These are phyloP conservation scores for Mythimna pallens DNA, from an alignment of 2,888 invertebrate genomes.

Conservation along the genomic window DNA sequence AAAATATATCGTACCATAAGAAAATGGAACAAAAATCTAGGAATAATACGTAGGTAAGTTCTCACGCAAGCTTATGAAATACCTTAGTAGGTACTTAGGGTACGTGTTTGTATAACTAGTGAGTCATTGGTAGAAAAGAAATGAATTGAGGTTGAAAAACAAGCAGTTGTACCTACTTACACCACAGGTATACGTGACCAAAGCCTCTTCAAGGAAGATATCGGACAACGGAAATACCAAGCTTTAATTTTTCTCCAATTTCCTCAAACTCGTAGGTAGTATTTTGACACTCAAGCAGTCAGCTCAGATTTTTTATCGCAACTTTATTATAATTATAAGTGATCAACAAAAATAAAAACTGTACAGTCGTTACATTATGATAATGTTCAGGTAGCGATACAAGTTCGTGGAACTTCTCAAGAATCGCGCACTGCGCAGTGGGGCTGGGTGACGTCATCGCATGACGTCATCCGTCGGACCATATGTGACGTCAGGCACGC, in stretches of 20 bases:
- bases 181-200: slow-evolving; percentile 66
- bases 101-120: slow-evolving; percentile 34
- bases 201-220: slow-evolving; percentile 45
- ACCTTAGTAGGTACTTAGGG: slow-evolving; percentile 14
- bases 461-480: slow-evolving; percentile 83
- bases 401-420: slow-evolving; percentile 77
- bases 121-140: slow-evolving; percentile 54
- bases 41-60: slow-evolving; percentile 13
- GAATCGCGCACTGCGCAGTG: slow-evolving; percentile 68
- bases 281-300: slow-evolving; percentile 15
- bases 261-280: slow-evolving; percentile 41
- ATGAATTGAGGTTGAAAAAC: slow-evolving; percentile 51
- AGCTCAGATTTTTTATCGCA: slow-evolving; percentile 19
- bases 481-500: slow-evolving; percentile 74
- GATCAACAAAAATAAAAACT: slow-evolving; percentile 56
- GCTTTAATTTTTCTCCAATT: slow-evolving; percentile 29
- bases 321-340: slow-evolving; percentile 41
- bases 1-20: not conserved
- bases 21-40: not conserved
- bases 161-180: slow-evolving; percentile 42
- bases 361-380: slow-evolving; percentile 60
- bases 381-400: slow-evolving; percentile 64
- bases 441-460: slow-evolving; percentile 76
- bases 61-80: slow-evolving; percentile 61
- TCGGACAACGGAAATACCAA: slow-evolving; percentile 47